Conservation (phyloP, 2,113 vertebrate genomes). For the Dicentrarchus labrax region DNA sequence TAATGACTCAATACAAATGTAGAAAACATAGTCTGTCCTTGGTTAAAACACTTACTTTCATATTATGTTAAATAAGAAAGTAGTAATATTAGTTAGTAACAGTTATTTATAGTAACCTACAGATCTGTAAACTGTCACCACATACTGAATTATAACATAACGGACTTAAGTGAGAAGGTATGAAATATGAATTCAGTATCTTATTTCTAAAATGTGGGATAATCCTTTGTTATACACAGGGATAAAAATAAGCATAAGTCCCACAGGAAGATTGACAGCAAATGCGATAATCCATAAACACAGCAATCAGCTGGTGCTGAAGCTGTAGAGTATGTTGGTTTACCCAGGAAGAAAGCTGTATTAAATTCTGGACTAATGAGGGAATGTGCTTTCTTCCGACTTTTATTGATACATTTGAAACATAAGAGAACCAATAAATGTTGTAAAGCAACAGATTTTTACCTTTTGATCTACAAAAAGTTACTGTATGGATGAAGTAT, state of each 20-base stretch:
- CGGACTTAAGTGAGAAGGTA: constrained; percentile 14
- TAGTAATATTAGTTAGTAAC: neutral
- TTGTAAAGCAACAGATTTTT: neutral
- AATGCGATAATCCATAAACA: constrained; percentile 61
- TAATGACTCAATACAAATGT: no score
- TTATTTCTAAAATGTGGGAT: constrained; percentile 42
- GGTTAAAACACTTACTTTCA: neutral
- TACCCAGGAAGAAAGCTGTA: neutral
- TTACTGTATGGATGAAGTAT: neutral
- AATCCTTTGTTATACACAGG: constrained; percentile 54
- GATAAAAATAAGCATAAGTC: constrained; percentile 53
- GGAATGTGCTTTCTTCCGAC: constrained; percentile 7
- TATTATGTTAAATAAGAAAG: neutral
- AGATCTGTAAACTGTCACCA: constrained; percentile 3
- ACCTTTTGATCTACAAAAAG: neutral
- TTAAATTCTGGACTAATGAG: constrained; percentile 19
- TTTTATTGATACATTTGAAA: constrained; percentile 1
- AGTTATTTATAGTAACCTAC: neutral
- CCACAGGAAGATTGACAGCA: constrained; percentile 45
- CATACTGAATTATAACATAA: constrained; percentile 3
- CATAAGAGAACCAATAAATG: neutral
- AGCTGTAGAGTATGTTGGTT: constrained; percentile 26
- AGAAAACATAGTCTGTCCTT: neutral
- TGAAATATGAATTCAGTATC: constrained; percentile 33
- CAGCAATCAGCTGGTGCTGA: constrained; percentile 38